Percentiles rank a stretch among this genome's conserved stretches.
Conservation (phyloP, 1,140 invertebrate species). For the Zelostemma sp. region DNA sequence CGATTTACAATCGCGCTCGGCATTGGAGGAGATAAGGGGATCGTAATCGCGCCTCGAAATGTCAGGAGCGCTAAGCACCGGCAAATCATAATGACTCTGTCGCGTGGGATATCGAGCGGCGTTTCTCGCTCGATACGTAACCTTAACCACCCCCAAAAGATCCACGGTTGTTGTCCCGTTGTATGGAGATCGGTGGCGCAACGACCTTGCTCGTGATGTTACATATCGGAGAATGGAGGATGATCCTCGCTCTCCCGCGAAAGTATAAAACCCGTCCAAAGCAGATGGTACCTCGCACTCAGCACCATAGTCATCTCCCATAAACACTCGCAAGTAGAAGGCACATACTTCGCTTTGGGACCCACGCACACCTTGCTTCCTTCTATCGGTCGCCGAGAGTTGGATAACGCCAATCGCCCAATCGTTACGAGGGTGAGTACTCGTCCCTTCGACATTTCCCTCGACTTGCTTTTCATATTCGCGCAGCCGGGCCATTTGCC, state of each 20-base stretch:
- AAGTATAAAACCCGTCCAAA: conserved; percentile 63
- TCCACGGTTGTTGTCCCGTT: conserved; percentile 16
- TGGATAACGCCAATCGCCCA: background rate
- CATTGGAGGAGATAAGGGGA: background rate
- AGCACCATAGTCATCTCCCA: conserved; percentile 58
- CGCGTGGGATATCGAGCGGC: conserved; percentile 1
- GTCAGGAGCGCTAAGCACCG: background rate
- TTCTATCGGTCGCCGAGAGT: background rate
- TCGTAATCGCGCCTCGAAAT: background rate
- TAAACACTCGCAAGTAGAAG: conserved; percentile 42
- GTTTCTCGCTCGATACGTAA: conserved; percentile 24
- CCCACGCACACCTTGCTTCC: conserved; percentile 3
- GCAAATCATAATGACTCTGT: background rate
- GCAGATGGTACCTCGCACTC: conserved; percentile 63
- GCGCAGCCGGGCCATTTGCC: background rate
- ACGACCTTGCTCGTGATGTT: conserved; percentile 67
- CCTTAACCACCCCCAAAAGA: conserved; percentile 47
- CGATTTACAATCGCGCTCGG: background rate
- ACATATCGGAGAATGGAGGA: conserved; percentile 63
- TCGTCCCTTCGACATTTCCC: background rate
- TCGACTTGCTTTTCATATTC: background rate
- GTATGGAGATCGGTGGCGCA: conserved; percentile 54
- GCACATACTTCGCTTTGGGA: conserved; percentile 14
- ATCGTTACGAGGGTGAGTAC: background rate
- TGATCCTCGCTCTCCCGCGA: conserved; percentile 56